Base-by-base conservation (phyloP, 2,888 invertebrate species). In the Orchesellides sinensis region DNA sequence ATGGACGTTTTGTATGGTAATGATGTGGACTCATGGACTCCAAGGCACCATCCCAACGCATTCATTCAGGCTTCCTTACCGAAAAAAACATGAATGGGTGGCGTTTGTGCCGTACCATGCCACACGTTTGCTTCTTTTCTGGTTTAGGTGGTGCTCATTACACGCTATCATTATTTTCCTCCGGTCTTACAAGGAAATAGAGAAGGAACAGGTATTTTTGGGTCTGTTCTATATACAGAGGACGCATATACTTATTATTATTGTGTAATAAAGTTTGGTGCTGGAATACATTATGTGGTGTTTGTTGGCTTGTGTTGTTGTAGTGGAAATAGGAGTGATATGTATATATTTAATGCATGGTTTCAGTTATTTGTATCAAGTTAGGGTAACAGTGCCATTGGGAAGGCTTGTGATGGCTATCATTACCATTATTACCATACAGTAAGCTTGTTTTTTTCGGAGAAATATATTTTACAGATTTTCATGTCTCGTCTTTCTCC, bases 1-100 rank as follows among this genome's bases (percentile, higher is more conserved):
- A 75, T 75, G 75, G 54, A 54, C 59, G 54, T 75, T 75, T 75
- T 75, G 66, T 65, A 75, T 75, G 65, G 75, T 75, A 75, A 75
- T 66, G 75, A 75, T 75, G 75, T 75, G 75, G 56, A 66, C 75
- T 75, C 63, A 25, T 66, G 75, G 54, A 54, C 65, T 75, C 19
- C 32, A 40, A 47, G 61, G 73, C 73, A 73, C 73, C 73, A 25
- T 40, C 45, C 14, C 70, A 70, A 19, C 70, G 21, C 47, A 12
- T 47, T 17, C 10, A 23, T 21, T 40, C 40, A 21, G 66, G 17
- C 59, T 56, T n/a, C 59, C 59, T n/a, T n/a, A 59, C 32, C 32
- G 21, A 59, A 59, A n/a, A n/a, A n/a, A n/a, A n/a, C 32, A 32
- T 1, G 59, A 32, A 59, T 29, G 29, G 29, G 54, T 54, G 54